Evolutionary conservation across 2,888 invertebrate species (phyloP).

Genomic region (Phortica magna): DNA sequence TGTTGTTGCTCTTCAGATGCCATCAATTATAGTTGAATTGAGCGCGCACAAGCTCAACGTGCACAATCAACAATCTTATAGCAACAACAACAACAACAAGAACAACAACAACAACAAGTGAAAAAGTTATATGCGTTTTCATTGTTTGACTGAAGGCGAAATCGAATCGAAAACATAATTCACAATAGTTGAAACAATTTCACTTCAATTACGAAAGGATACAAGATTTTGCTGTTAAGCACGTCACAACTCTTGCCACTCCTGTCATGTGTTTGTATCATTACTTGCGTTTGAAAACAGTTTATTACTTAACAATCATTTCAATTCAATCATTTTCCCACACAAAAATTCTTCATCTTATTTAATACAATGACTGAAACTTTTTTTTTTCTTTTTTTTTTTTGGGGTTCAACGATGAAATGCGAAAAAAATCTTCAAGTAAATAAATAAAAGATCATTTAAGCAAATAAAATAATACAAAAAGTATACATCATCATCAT

Average conservation of each 20-base stretch:
- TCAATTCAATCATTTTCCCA: neutral
- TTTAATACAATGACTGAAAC: neutral
- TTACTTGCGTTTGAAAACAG: no score
- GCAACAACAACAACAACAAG: no score
- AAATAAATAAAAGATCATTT: constrained; percentile 66
- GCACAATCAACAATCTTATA: neutral
- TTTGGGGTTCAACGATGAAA: neutral
- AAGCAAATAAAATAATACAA: constrained; percentile 54
- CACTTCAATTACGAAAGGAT: neutral
- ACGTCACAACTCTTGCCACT: no score
- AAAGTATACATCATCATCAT: constrained; percentile 8
- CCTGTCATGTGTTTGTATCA: no score
- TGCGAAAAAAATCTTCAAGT: constrained; percentile 50
- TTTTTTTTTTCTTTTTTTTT: neutral
- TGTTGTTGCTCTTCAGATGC: neutral
- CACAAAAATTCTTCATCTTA: neutral
- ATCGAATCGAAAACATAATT: neutral
- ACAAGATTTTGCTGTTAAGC: neutral
- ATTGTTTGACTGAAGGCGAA: neutral
- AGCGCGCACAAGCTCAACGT: neutral
- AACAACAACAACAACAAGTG: neutral
- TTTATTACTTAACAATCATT: no score
- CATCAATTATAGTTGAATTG: neutral
- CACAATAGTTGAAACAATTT: neutral
- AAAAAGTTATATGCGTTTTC: neutral